Evolutionary conservation across 2,113 vertebrate species (phyloP).

Genomic region (Fulica atra): DNA sequence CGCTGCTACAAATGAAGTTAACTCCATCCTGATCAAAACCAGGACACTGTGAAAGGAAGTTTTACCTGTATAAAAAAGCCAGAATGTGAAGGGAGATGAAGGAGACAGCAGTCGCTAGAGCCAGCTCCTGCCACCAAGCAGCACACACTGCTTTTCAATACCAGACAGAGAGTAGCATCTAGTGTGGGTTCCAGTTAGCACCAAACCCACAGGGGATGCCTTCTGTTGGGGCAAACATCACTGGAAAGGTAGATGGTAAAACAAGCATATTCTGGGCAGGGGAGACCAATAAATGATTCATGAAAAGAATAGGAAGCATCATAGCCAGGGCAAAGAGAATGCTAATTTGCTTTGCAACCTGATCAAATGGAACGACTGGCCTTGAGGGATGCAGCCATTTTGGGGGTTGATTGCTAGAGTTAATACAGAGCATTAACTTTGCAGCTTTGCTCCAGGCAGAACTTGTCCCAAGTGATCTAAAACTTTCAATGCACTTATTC

Average conservation of each 20-base stretch:
- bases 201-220: neutral
- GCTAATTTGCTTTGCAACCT: conserved; percentile 65
- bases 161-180: neutral
- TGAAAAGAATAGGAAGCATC: conserved; percentile 63
- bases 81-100: neutral
- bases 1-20: no score
- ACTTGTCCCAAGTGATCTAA: conserved; percentile 68
- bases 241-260: conserved; percentile 39
- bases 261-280: conserved; percentile 25
- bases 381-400: conserved; percentile 67
- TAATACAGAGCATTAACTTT: conserved; percentile 74
- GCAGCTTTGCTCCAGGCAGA: conserved; percentile 71
- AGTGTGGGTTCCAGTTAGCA: neutral
- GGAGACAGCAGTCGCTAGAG: neutral
- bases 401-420: conserved; percentile 67
- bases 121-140: neutral
- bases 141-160: neutral
- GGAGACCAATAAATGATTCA: conserved; percentile 69
- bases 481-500: conserved; percentile 71
- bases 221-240: neutral
- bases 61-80: neutral
- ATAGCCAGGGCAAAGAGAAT: conserved; percentile 64
- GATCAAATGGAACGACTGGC: conserved; percentile 67
- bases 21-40: no score
- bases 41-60: neutral